Base-by-base conservation (phyloP, 1,140 invertebrate species). In the Adoxophyes honmai region DNA sequence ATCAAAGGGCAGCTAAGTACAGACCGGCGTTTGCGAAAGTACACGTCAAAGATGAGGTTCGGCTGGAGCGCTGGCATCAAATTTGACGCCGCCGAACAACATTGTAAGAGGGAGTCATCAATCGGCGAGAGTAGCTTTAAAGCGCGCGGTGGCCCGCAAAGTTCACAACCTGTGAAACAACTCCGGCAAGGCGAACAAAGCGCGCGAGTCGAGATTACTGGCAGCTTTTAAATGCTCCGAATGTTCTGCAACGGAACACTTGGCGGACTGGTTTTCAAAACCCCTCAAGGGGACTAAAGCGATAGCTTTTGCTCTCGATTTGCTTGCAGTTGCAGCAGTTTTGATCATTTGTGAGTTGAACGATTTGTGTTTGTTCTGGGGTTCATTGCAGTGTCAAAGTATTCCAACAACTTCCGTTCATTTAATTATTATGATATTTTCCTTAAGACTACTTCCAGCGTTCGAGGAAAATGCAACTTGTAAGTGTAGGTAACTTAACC, bases 111-210 rank as follows among this genome's bases (percentile, higher is more conserved):
- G 18, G 37, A 38, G 37, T 36, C 53, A 55, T 55, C 53, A 55
- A 55, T 55, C 53, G 53, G 37, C 9, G 55, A 65, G 65, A 59
- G 55, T 75, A 68, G 66, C 70, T 66, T 67, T 58, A 44, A 42
- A 34, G 52, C 21, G 33, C 36, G 52, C 54, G 68, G 60, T 55
- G 64, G 66, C 63, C 64, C 60, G 66, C 66, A 75, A 79, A 81
- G 65, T 81, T 80, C 78, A 70, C 66, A 73, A 75, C 60, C 68
- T 74, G 64, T 75, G 78, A 73, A 81, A 76, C 75, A 75, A 75
- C 64, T 77, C 67, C 67, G 61, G 62, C 66, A 64, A 61, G 53
- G 59, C 60, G 59, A 68, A 78, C 71, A 81, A 75, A 69, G 62
- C 62, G 66, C 68, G 64, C 62, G 55, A 72, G 61, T 73, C 66